Conservation (phyloP, 2,113 vertebrate genomes). For the human (Homo sapiens) region DNA sequence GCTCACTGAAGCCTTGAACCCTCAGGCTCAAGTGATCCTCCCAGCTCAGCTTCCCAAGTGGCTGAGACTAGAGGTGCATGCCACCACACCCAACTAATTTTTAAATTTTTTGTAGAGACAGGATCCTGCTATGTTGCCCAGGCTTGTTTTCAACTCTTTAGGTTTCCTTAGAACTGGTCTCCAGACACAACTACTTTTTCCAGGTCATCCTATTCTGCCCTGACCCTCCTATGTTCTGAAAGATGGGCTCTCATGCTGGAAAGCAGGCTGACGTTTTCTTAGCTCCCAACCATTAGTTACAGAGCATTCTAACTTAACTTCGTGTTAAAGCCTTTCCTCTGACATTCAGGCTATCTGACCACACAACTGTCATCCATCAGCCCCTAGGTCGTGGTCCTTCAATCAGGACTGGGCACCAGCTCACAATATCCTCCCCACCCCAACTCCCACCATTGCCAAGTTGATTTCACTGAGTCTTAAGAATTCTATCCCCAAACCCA, state of each 20-base stretch:
- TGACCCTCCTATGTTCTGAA: neutral
- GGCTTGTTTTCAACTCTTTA: neutral
- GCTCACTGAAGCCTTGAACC: too few species aligned
- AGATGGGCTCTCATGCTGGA: neutral
- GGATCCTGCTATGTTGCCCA: too few species aligned
- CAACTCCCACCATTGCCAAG: neutral
- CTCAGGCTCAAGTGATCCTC: too few species aligned
- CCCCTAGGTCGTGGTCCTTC: neutral
- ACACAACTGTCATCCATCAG: neutral
- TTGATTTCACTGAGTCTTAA: neutral
- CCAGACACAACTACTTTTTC: neutral
- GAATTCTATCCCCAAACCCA: neutral
- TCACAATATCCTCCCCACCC: neutral
- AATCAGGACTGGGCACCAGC: neutral
- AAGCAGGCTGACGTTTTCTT: neutral
- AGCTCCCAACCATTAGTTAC: neutral
- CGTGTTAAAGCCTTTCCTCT: neutral
- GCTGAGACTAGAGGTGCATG: too few species aligned
- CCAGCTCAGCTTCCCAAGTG: too few species aligned
- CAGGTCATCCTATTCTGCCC: constrained; percentile 10
- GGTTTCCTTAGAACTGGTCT: constrained; percentile 8
- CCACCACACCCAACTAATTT: too few species aligned
- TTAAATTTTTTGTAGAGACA: too few species aligned
- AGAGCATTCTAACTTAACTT: constrained; percentile 17
- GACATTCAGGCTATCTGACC: neutral